These are phyloP conservation scores for Lophius piscatorius DNA, from an alignment of 2,113 vertebrate genomes.

Conservation along the genomic window DNA sequence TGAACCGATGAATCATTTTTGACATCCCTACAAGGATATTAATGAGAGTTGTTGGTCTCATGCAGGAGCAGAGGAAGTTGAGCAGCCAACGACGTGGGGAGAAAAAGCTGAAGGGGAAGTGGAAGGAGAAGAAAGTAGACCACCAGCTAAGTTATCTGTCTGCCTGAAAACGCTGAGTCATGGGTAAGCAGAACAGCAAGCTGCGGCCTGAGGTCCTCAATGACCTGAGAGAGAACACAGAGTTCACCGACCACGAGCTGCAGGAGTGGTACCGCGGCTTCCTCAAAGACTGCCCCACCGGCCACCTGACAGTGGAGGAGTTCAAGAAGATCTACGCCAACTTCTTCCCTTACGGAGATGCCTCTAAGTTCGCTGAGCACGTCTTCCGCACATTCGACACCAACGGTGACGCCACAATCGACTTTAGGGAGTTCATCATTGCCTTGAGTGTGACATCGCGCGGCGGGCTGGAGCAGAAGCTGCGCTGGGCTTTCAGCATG, in stretches of 20 bases:
- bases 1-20: slow-evolving; percentile 68
- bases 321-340: slow-evolving; percentile 86
- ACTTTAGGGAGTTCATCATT: slow-evolving; percentile 85
- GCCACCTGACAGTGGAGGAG: slow-evolving; percentile 82
- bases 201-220: slow-evolving; percentile 82
- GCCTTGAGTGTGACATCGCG: slow-evolving; percentile 82
- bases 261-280: slow-evolving; percentile 85
- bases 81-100: slow-evolving; percentile 26
- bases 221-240: slow-evolving; percentile 81
- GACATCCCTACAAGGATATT: slow-evolving; percentile 52
- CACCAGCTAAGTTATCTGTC: slow-evolving; percentile 15
- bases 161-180: too few relatives aligned
- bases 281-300: slow-evolving; percentile 82
- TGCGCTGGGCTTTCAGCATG: slow-evolving; percentile 85
- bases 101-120: slow-evolving; percentile 12
- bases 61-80: slow-evolving; percentile 58
- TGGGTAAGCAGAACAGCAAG: slow-evolving; percentile 86
- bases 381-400: slow-evolving; percentile 84
- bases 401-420: slow-evolving; percentile 81
- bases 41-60: slow-evolving; percentile 60
- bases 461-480: slow-evolving; percentile 82
- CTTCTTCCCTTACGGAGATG: slow-evolving; percentile 83
- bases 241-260: slow-evolving; percentile 82
- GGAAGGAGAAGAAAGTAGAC: slow-evolving; percentile 15
- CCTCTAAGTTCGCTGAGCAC: slow-evolving; percentile 83